phyloP scores from a whole-genome alignment of 2,113 vertebrate genomes.

The Zootoca vivipara region DNA sequence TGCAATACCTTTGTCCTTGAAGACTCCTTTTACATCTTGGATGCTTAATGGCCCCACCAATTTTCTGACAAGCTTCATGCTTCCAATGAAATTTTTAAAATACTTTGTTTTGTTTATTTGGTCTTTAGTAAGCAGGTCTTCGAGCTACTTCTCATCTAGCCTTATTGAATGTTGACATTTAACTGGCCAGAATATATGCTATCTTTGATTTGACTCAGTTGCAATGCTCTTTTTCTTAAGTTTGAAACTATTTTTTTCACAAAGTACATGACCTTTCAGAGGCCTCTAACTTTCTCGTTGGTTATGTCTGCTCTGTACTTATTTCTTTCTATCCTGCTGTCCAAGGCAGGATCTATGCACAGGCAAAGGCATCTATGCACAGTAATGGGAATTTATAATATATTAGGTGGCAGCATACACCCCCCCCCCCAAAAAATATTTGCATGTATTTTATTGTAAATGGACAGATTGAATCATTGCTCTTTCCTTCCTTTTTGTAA shows the following conservation, averaged over 20 bases:
- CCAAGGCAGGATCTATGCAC: too few species aligned
- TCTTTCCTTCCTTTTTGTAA: not conserved
- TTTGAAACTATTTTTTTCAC: not conserved
- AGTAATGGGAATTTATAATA: not conserved
- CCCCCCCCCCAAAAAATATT: not conserved
- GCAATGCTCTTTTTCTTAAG: not conserved
- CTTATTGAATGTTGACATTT: not conserved
- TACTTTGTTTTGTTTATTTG: slow-evolving; percentile 9
- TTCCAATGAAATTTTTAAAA: not conserved
- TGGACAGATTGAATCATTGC: not conserved
- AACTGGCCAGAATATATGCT: not conserved
- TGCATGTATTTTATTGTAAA: not conserved
- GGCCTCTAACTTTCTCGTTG: not conserved
- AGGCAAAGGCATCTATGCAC: not conserved
- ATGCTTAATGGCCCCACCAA: slow-evolving; percentile 19
- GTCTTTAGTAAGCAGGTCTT: not conserved
- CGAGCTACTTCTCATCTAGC: not conserved
- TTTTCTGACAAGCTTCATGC: slow-evolving; percentile 10
- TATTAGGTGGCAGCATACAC: not conserved
- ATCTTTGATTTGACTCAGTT: not conserved
- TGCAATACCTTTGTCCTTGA: slow-evolving; percentile 15
- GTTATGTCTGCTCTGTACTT: not conserved
- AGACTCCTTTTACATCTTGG: slow-evolving; percentile 9
- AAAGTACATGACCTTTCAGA: not conserved
- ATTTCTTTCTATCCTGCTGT: too few species aligned